These are phyloP conservation scores for Meles meles DNA, from an alignment of 2,113 vertebrate species.

Conservation along the genomic window DNA sequence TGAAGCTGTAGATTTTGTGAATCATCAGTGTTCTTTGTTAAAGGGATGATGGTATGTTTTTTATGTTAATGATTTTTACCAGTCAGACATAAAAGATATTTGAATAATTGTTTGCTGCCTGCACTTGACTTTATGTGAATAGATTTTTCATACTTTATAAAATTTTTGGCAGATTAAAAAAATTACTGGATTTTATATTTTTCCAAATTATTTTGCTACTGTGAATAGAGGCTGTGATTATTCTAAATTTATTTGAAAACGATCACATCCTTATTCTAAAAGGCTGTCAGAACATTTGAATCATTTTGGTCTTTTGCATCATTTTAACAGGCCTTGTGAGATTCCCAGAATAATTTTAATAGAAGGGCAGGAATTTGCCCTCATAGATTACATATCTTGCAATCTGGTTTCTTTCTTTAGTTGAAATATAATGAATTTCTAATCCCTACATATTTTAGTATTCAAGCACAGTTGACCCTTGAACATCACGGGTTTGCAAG, in stretches of 20 bases:
- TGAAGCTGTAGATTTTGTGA: background rate
- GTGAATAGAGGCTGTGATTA: background rate
- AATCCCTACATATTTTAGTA: background rate
- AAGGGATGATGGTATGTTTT: background rate
- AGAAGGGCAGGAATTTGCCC: background rate
- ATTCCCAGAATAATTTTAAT: slow-evolving; percentile 7
- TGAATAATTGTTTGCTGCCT: background rate
- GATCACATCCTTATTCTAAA: background rate
- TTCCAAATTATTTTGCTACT: background rate
- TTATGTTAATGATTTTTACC: background rate
- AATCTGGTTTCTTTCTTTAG: background rate
- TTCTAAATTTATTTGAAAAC: background rate
- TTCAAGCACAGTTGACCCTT: background rate
- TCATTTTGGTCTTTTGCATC: background rate
- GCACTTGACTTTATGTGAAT: slow-evolving; percentile 3
- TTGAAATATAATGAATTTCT: background rate
- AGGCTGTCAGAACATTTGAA: background rate
- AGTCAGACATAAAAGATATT: background rate
- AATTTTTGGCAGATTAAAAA: background rate
- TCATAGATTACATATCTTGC: background rate
- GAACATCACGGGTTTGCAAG: background rate
- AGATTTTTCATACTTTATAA: background rate
- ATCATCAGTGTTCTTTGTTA: slow-evolving; percentile 10
- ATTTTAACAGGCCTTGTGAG: slow-evolving; percentile 6
- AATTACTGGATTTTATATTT: background rate